Conservation (phyloP, 1,140 invertebrate genomes). For the Diabrotica undecimpunctata region DNA sequence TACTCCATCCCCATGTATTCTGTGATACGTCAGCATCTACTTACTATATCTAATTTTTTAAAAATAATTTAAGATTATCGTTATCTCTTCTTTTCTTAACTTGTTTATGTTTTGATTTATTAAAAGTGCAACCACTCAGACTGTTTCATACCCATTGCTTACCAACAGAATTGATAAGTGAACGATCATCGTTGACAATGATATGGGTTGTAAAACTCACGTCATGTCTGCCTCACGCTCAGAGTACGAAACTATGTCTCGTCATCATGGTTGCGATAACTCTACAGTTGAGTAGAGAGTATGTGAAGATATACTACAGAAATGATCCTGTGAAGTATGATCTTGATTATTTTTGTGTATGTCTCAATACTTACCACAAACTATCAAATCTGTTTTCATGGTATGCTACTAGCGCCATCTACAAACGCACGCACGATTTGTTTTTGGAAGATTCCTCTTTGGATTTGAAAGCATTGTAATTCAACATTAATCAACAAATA, state of each 20-base stretch:
- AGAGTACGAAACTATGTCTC: conserved; percentile 16
- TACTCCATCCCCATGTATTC: no score
- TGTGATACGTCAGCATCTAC: no score
- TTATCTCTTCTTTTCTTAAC: no score
- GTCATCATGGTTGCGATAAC: conserved; percentile 25
- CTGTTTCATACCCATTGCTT: conserved; percentile 9
- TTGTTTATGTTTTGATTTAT: conserved; percentile 5
- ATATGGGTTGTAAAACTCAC: background rate
- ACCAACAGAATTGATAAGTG: background rate
- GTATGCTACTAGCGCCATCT: background rate
- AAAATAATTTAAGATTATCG: no score
- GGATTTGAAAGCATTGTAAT: no score
- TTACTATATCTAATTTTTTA: no score
- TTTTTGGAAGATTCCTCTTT: no score
- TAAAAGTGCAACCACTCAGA: conserved; percentile 13
- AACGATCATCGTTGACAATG: conserved; percentile 11
- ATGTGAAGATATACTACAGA: conserved; percentile 52
- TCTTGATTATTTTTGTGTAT: conserved; percentile 39
- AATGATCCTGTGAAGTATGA: conserved; percentile 57
- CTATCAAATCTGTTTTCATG: background rate
- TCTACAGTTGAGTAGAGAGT: conserved; percentile 31
- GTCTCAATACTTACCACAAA: background rate
- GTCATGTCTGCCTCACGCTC: conserved; percentile 23
- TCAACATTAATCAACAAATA: no score
- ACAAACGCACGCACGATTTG: no score